A percentile compares a stretch with the other conserved stretches of the same genome.
phyloP scores from a whole-genome alignment of 1,140 invertebrate species.

The Euura lappo region DNA sequence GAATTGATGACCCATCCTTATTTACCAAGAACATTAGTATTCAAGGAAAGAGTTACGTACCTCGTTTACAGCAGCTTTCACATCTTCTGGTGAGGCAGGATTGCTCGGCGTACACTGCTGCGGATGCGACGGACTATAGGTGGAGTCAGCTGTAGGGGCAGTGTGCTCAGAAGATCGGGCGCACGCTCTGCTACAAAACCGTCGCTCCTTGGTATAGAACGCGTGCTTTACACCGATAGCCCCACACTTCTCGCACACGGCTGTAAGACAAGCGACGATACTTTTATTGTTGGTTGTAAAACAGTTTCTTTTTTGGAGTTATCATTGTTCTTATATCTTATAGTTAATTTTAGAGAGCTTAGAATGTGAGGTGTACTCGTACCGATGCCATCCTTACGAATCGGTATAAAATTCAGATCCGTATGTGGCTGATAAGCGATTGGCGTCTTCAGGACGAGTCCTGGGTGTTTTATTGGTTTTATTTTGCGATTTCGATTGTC shows the following conservation, averaged over 20 bases:
- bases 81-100: constrained; percentile 34
- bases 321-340: too few relatives aligned
- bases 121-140: constrained; percentile 52
- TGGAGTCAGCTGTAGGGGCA: constrained; percentile 51
- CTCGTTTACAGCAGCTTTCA: constrained; percentile 31
- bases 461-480: constrained; percentile 77
- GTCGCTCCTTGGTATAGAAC: constrained; percentile 85
- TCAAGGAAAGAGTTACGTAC: constrained; percentile 23
- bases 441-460: constrained; percentile 76
- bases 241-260: constrained; percentile 88
- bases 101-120: constrained; percentile 36
- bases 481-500: constrained; percentile 69
- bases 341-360: too few relatives aligned
- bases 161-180: constrained; percentile 63
- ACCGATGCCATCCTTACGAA: constrained; percentile 85
- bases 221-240: constrained; percentile 88
- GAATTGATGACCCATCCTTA: too few relatives aligned
- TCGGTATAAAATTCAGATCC: constrained; percentile 79
- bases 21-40: too few relatives aligned
- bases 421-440: constrained; percentile 82
- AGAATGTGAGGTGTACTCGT: constrained; percentile 39
- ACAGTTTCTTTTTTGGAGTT: not conserved
- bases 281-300: too few relatives aligned
- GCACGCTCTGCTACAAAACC: constrained; percentile 80
- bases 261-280: constrained; percentile 54